Percentiles rank a stretch among this genome's conserved stretches.
phyloP scores from a whole-genome alignment of 2,888 invertebrate genomes.

The Andrena hattorfiana region DNA sequence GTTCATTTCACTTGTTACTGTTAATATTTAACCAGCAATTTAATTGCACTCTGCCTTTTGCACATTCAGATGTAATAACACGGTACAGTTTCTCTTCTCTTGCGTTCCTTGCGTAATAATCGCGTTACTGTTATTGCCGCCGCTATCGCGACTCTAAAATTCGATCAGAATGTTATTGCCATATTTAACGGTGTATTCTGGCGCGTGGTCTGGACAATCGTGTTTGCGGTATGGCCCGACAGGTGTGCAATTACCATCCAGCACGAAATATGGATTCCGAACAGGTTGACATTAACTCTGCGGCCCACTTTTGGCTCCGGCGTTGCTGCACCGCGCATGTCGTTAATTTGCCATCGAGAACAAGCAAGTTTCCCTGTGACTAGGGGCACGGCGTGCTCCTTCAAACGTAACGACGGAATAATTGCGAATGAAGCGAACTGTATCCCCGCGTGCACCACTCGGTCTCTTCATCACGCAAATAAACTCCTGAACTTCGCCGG shows the following conservation, averaged over 20 bases:
- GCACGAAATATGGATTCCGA: constrained; percentile 50
- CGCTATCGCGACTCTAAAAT: background rate
- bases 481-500: no score
- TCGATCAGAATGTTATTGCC: background rate
- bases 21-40: no score
- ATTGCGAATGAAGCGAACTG: background rate
- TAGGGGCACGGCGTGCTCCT: background rate
- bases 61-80: no score
- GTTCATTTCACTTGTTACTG: no score
- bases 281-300: constrained; percentile 49
- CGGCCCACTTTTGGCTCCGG: constrained; percentile 20
- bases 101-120: no score
- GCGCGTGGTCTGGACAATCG: constrained; percentile 35
- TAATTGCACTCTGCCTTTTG: no score
- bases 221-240: constrained; percentile 51
- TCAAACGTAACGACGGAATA: background rate
- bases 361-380: background rate
- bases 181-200: constrained; percentile 29
- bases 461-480: no score
- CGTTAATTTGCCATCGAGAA: constrained; percentile 24
- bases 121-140: background rate
- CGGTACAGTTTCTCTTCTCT: no score
- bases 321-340: background rate
- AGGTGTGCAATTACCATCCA: constrained; percentile 56
- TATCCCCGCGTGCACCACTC: no score